Base-by-base conservation (phyloP, 2,797 vertebrate genomes). In the Rallus crepitans region DNA sequence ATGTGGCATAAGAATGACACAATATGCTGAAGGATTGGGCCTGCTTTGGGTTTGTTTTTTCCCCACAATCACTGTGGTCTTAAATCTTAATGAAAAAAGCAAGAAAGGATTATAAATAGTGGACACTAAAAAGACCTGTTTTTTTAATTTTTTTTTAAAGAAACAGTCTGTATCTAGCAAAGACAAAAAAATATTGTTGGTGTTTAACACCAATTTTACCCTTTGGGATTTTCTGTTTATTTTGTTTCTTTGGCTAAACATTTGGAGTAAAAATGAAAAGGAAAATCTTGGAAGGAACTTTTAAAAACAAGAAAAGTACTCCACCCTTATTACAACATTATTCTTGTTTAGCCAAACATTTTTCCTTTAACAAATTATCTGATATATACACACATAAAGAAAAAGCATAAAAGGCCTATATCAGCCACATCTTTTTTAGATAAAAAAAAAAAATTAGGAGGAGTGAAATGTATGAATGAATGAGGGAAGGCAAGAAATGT, bases 301-400 rank as follows among this genome's bases (percentile, higher is more conserved):
- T 87, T 93, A 69, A 97, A 96, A 97, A 90, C 79, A 97, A 90
- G 64, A 96, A 82, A 87, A 53, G 88, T 50, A 94, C 89, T 93
- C 88, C 92, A 94, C 96, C 94, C 96, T 96, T 96, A 96, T 97
- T 97, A 96, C 83, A 95, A 96, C 95, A 97, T 95, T 89, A 87
- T 93, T 93, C 83, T 96, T 94, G 77, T 94, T 96, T 93, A 93
- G 82, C 83, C 90, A 95, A 97, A 96, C 39, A 73, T 82, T 96
- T 95, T 90, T 90, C 48, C 53, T 90, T 94, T 63, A 86, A 94
- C 60, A 96, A 96, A 92, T 77, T 52, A 50, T 88, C 92, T 97
- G 95, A 56, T 87, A 94, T 76, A 91, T 66, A 86, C 89, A 30
- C 42, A 91, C 82, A 81, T 70, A 78, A 35, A 56, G 45, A 89